phyloP scores from a whole-genome alignment of 2,888 invertebrate species.

The Polymixis lichenea region DNA sequence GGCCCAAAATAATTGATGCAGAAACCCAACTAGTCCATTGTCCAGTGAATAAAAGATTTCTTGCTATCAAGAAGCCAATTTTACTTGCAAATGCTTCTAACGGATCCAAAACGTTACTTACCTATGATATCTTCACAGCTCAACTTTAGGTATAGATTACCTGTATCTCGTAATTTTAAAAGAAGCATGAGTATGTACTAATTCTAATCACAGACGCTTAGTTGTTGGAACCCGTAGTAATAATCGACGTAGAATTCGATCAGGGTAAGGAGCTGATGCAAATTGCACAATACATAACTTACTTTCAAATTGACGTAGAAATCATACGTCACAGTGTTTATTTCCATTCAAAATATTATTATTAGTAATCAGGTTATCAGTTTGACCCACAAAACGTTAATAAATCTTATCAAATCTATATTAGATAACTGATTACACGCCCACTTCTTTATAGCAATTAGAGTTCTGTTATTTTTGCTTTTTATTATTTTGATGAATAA shows the following conservation, averaged over 20 bases:
- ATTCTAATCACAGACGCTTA: neutral
- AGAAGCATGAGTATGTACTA: neutral
- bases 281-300: neutral
- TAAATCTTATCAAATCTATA: constrained; percentile 65
- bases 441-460: constrained; percentile 46
- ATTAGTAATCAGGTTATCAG: constrained; percentile 58
- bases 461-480: constrained; percentile 1
- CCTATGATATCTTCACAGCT: neutral
- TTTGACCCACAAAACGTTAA: constrained; percentile 64
- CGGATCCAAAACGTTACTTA: neutral
- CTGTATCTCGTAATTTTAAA: neutral
- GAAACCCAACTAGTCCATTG: neutral
- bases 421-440: constrained; percentile 57
- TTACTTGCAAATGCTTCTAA: constrained; percentile 10
- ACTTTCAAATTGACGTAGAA: constrained; percentile 14
- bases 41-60: constrained; percentile 3
- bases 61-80: neutral
- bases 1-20: neutral
- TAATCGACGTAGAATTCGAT: neutral
- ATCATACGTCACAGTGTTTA: constrained; percentile 45
- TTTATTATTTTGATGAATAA: neutral
- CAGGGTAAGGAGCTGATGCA: neutral
- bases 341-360: constrained; percentile 59
- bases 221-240: neutral
- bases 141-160: constrained; percentile 12